phyloP scores from a whole-genome alignment of 2,113 vertebrate genomes.

The Gymnarchus niloticus region DNA sequence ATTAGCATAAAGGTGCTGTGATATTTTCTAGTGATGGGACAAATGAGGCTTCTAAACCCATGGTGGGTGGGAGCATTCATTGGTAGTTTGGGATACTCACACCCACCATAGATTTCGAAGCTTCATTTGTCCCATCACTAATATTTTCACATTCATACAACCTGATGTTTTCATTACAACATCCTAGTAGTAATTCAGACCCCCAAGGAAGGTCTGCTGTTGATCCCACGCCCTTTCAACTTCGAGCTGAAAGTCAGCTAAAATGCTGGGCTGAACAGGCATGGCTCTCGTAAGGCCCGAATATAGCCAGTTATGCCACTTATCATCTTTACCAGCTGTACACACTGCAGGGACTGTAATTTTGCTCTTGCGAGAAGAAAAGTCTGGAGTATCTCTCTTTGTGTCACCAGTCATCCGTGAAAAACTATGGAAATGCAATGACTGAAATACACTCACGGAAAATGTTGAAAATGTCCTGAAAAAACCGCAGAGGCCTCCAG shows the following conservation, averaged over 20 bases:
- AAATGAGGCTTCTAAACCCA: too few relatives aligned
- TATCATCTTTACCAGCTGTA: slow-evolving; percentile 22
- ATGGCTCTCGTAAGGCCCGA: slow-evolving; percentile 20
- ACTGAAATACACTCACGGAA: slow-evolving; percentile 4
- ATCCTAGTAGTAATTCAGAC: slow-evolving; percentile 39
- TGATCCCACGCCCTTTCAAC: slow-evolving; percentile 28
- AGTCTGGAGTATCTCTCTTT: slow-evolving; percentile 18
- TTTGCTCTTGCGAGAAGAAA: background rate
- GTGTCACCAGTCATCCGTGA: slow-evolving; percentile 9
- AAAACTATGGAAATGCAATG: background rate
- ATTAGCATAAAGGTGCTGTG: background rate
- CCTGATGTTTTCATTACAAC: slow-evolving; percentile 33
- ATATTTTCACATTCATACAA: background rate
- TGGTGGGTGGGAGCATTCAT: too few relatives aligned
- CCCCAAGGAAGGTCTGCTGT: slow-evolving; percentile 29
- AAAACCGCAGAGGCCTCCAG: background rate
- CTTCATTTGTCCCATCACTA: too few relatives aligned
- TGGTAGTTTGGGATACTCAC: too few relatives aligned
- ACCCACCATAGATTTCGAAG: too few relatives aligned
- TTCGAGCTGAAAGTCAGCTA: slow-evolving; percentile 25
- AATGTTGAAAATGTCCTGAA: slow-evolving; percentile 12
- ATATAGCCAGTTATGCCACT: slow-evolving; percentile 28
- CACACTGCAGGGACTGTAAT: background rate
- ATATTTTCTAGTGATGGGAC: too few relatives aligned
- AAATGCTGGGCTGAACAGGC: slow-evolving; percentile 17